Conservation (phyloP, 2,888 invertebrate species). For the Plutella xylostella region DNA sequence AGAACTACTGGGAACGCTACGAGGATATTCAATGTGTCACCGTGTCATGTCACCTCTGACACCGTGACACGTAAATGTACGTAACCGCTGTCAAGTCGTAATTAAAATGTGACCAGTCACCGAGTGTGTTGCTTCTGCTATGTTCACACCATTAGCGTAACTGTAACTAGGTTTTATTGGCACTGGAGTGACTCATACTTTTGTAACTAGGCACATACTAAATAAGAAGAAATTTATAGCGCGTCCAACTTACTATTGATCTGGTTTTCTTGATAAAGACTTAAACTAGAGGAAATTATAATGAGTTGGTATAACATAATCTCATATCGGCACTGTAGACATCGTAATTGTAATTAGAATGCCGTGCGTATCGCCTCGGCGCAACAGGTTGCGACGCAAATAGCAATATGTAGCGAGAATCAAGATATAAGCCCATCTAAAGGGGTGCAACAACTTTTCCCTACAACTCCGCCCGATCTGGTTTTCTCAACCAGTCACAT, state of each 20-base stretch:
- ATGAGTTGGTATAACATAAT: too few species aligned
- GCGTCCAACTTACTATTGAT: too few species aligned
- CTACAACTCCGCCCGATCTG: slow-evolving; percentile 30
- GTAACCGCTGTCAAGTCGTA: slow-evolving; percentile 35
- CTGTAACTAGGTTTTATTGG: slow-evolving; percentile 15
- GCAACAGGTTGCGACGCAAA: neutral
- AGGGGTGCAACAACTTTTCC: slow-evolving; percentile 56
- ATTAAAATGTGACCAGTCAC: slow-evolving; percentile 30
- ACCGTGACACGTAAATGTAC: slow-evolving; percentile 29
- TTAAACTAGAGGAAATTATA: too few species aligned
- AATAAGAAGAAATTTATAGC: too few species aligned
- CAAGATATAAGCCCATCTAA: slow-evolving; percentile 9
- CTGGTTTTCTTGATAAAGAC: too few species aligned
- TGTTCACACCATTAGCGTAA: slow-evolving; percentile 45
- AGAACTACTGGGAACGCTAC: too few species aligned
- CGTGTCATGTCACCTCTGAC: slow-evolving; percentile 44
- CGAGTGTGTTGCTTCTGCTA: slow-evolving; percentile 17
- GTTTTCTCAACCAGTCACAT: slow-evolving; percentile 61
- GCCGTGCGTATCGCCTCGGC: neutral
- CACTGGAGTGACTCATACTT: too few species aligned
- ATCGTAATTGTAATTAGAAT: neutral
- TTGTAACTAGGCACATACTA: too few species aligned
- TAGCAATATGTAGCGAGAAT: slow-evolving; percentile 1
- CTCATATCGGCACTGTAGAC: too few species aligned
- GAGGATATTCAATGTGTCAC: too few species aligned